Base-by-base conservation (phyloP, 2,113 vertebrate species). In the Hemiprocne comata region DNA sequence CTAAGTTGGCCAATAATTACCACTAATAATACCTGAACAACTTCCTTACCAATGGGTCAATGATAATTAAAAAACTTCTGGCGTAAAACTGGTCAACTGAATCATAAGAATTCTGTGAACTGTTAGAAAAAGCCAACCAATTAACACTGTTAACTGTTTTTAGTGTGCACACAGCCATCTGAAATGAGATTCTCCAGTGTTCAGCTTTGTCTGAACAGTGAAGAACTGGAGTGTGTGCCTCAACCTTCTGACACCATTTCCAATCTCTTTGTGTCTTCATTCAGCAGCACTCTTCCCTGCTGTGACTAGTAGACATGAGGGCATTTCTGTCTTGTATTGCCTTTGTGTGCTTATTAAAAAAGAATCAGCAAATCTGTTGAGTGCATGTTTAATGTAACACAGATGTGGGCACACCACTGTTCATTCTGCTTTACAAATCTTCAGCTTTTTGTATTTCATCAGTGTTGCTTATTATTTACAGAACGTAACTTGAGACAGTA, bases 401-500 rank as follows among this genome's bases (percentile, higher is more conserved):
- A 98, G 98, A 98, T 98, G 98, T 97, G 97, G 94, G 97, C 97
- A 94, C 85, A 84, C 95, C 93, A 82, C 95, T 19, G 69, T 83
- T 94, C 53, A 66, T 80, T 97, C 95, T 91, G 96, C 97, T 97
- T 95, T 97, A 94, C 97, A 96, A 80, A 97, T 98, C 97, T 97
- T 91, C 97, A 96, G 95, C 97, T 97, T 97, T 98, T 89, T 97
- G 86, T 92, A 95, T 98, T 98, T 98, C 97, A 97, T 97, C 97
- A 94, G 96, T 46, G 57, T 97, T 98, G 97, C 97, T 98, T 98
- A 87, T 98, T 98, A 97, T 98, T 98, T 98, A 97, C 97, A 97
- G 97, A 97, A 97, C 0, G 96, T 97, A 98, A 98, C 97, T 96
- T 61, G 97, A 98, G 97, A 98, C 90, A 91, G 97, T 94, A 96